Percentiles rank a stretch among this genome's conserved stretches.
Evolutionary conservation across 2,888 invertebrate genomes (phyloP).

Genomic region (Masnerella sp.): DNA sequence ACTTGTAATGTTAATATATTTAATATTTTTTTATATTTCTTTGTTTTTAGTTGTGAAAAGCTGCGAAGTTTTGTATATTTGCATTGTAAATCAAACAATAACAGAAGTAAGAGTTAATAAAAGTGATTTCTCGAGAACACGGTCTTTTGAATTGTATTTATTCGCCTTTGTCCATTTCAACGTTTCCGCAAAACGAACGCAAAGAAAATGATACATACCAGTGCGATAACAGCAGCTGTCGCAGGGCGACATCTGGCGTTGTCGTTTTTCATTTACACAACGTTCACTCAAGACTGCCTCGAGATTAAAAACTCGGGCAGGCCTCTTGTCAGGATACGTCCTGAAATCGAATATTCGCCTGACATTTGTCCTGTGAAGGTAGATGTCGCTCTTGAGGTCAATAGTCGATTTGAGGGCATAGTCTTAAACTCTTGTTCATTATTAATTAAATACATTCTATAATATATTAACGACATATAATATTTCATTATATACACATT

Average conservation of each 20-base stretch:
- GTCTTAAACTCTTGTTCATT: slow-evolving; percentile 58
- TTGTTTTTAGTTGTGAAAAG: slow-evolving; percentile 1
- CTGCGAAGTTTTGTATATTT: slow-evolving; percentile 38
- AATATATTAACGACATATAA: slow-evolving; percentile 69
- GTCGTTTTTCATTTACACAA: slow-evolving; percentile 39
- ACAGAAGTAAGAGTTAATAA: slow-evolving; percentile 38
- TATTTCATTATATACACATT: slow-evolving; percentile 69
- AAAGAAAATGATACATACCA: slow-evolving; percentile 37
- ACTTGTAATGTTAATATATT: slow-evolving; percentile 32
- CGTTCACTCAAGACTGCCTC: slow-evolving; percentile 43
- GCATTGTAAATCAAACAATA: slow-evolving; percentile 49
- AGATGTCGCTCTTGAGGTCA: background rate
- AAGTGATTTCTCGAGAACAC: slow-evolving; percentile 24
- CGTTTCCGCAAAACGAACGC: slow-evolving; percentile 38
- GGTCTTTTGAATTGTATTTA: slow-evolving; percentile 36
- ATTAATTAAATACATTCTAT: slow-evolving; percentile 74
- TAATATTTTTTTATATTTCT: slow-evolving; percentile 14
- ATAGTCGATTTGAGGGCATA: slow-evolving; percentile 40
- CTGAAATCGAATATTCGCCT: slow-evolving; percentile 30
- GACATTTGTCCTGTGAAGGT: background rate
- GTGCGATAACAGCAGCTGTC: slow-evolving; percentile 21
- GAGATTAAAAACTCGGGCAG: slow-evolving; percentile 29
- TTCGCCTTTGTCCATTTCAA: slow-evolving; percentile 22
- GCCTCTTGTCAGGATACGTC: slow-evolving; percentile 30
- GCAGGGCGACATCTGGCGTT: slow-evolving; percentile 57